Conservation (phyloP, 2,797 vertebrate genomes). For the Arctocebus calabarensis region DNA sequence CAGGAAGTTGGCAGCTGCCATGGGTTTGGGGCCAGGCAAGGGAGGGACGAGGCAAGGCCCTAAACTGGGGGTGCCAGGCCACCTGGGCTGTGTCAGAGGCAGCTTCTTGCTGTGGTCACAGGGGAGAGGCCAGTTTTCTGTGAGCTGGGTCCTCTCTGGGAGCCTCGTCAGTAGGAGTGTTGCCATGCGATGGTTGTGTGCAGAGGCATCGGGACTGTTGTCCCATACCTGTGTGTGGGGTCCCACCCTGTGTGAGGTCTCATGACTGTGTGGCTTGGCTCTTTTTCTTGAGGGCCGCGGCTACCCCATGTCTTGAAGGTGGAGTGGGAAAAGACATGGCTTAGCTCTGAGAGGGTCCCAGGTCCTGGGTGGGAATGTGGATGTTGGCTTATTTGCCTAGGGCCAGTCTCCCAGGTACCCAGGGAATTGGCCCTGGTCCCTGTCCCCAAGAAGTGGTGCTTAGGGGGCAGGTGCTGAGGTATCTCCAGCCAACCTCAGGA, state of each 20-base stretch:
- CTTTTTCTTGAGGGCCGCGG: fast-evolving
- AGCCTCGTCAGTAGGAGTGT: fast-evolving
- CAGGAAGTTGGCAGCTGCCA: not conserved
- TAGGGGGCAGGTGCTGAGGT: not conserved
- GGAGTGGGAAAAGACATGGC: not conserved
- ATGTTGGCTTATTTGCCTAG: not conserved
- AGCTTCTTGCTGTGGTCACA: not conserved
- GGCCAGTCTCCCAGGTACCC: not conserved
- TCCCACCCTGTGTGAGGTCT: too few species aligned
- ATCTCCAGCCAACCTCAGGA: not conserved
- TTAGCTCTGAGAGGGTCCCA: fast-evolving
- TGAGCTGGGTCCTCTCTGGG: fast-evolving
- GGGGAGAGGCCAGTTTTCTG: not conserved
- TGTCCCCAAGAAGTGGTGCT: not conserved
- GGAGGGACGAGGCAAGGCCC: not conserved
- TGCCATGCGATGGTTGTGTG: too few species aligned
- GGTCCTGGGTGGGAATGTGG: not conserved
- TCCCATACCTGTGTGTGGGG: not conserved
- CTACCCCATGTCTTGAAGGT: not conserved
- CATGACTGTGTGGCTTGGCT: fast-evolving
- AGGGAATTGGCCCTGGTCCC: not conserved
- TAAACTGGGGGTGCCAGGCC: not conserved
- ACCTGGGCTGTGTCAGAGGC: fast-evolving
- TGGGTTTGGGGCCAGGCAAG: not conserved
- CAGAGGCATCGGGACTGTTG: not conserved